Evolutionary conservation across 2,797 vertebrate species (phyloP), one percentile per base, ranked within the genome.

Genomic region (Fundulus diaphanus): DNA sequence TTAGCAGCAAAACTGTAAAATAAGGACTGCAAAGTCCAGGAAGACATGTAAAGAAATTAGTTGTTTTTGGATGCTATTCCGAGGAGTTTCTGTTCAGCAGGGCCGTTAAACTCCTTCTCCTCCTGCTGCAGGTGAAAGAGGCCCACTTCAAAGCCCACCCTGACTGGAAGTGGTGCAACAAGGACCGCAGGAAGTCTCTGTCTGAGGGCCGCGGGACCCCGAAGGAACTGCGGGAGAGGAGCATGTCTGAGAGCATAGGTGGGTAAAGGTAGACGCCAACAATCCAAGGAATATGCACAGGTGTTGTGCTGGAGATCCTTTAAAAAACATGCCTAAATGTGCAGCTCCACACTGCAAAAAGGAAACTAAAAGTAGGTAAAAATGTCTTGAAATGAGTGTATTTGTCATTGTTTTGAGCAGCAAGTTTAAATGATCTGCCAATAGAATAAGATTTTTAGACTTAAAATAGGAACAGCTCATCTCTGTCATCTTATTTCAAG

Each of bases 151-250:
- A 95, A 91, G 97, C 97, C 37, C 96, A 98, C 80, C 97, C 97
- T 2, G 97, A 98, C 88, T 98, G 97, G 97, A 98, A 98, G 87
- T 98, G 97, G 97, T 98, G 97, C 85, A 98, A 98, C 91, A 98
- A 98, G 73, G 97, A 98, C 91, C 94, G 97, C 42, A 96, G 97
- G 86, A 97, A 97, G 89, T 97, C 97, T 1, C 93, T 96, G 80
- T 98, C 96, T 0, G 97, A 98, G 48, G 94, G 96, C 72, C 95
- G 96, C 7, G 95, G 95, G 20, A 91, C 91, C 1, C 94, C 94
- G 57, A 98, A 97, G 84, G 97, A 97, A 68, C 85, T 92, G 0
- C 91, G 96, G 18, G 96, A 97, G 87, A 94, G 97, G 76, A 98
- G 96, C 94, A 96, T 96, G 94, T 97, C 97, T 0, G 97, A 97